Conservation (phyloP, 2,113 vertebrate species). For the Corynorhinus townsendii region DNA sequence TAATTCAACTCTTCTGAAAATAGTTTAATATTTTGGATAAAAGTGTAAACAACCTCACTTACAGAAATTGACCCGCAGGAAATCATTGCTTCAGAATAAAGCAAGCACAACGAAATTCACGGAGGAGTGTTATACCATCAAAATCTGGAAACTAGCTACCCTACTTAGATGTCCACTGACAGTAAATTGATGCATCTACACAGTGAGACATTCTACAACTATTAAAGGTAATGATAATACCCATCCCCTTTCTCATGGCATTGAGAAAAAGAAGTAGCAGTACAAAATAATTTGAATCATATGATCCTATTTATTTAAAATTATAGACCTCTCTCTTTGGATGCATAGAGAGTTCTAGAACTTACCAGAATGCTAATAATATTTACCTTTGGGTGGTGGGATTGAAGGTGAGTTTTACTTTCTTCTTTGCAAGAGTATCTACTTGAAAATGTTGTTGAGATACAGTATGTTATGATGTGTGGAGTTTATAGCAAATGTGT, state of each 20-base stretch:
- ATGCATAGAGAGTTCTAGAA: background rate
- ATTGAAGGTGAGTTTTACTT: background rate
- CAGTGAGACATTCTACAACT: background rate
- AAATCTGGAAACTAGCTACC: background rate
- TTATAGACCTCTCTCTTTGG: background rate
- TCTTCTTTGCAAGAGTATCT: background rate
- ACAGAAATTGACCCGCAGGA: background rate
- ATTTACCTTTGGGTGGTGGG: background rate
- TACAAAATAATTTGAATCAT: background rate
- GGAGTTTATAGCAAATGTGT: background rate
- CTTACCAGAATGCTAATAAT: background rate
- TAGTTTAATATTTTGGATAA: background rate
- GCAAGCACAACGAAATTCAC: background rate
- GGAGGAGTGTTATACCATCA: background rate
- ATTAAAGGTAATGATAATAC: background rate
- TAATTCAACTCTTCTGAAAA: background rate
- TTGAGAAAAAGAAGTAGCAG: background rate
- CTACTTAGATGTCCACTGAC: background rate
- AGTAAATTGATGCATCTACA: background rate
- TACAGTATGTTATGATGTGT: background rate
- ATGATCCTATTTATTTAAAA: background rate
- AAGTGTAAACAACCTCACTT: background rate
- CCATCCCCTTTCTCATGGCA: background rate
- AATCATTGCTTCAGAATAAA: background rate
- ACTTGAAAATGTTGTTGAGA: background rate